A percentile compares a stretch with the other conserved stretches of the same genome.
phyloP scores from a whole-genome alignment of 2,888 invertebrate genomes.

The Doris montereyensis region DNA sequence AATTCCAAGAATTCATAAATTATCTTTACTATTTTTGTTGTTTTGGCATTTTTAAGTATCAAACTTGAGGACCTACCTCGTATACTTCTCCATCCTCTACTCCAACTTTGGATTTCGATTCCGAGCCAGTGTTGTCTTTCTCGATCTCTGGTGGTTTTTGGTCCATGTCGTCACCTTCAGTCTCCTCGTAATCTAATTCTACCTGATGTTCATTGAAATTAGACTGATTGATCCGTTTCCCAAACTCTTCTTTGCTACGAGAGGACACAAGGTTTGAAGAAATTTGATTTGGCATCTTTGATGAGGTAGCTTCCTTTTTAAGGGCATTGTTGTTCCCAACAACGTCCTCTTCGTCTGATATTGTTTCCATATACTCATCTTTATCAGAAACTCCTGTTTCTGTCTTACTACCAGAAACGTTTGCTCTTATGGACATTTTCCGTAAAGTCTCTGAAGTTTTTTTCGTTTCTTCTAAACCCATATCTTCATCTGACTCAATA shows the following conservation, averaged over 20 bases:
- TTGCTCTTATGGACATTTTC: no score
- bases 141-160: conserved; percentile 43
- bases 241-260: conserved; percentile 46
- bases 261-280: conserved; percentile 26
- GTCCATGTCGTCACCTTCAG: conserved; percentile 53
- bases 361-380: conserved; percentile 44
- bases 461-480: neutral
- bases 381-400: neutral
- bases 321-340: conserved; percentile 17
- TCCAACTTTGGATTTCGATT: conserved; percentile 53
- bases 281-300: conserved; percentile 35
- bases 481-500: conserved; percentile 40
- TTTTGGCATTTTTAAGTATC: no score
- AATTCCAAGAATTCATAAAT: no score
- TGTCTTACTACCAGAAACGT: no score
- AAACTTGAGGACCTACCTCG: no score
- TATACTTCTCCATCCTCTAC: conserved; percentile 45
- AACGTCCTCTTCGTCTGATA: conserved; percentile 46
- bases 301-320: conserved; percentile 34
- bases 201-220: conserved; percentile 68
- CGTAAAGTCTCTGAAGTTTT: no score
- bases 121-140: conserved; percentile 55
- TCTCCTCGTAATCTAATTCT: conserved; percentile 73
- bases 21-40: no score
- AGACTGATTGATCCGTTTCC: conserved; percentile 39